Evolutionary conservation across 2,888 invertebrate genomes (phyloP).

Genomic region (Oegoconia quadripuncta): DNA sequence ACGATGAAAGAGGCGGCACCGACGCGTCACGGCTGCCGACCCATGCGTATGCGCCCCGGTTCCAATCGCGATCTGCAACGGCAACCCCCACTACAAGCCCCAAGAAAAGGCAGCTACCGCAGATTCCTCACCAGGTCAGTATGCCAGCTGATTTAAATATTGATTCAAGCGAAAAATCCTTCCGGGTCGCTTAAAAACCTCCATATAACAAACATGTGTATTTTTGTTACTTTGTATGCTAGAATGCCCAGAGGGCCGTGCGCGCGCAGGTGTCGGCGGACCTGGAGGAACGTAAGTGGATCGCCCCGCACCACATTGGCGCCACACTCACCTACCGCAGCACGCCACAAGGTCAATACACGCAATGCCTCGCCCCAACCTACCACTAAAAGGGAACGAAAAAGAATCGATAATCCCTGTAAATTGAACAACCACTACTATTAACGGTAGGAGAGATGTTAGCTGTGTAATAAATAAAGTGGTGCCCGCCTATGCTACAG

Average conservation of each 20-base stretch:
- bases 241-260: constrained; percentile 81
- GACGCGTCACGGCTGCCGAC: constrained; percentile 67
- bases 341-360: constrained; percentile 85
- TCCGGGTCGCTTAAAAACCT: background rate
- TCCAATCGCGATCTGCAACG: constrained; percentile 92
- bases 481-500: no score
- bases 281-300: constrained; percentile 88
- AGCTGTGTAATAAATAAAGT: no score
- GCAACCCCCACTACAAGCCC: constrained; percentile 97
- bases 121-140: constrained; percentile 85
- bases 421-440: no score
- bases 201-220: background rate
- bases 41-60: constrained; percentile 82
- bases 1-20: constrained; percentile 45
- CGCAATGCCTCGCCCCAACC: constrained; percentile 44
- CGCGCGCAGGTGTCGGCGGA: constrained; percentile 84
- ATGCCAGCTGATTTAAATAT: background rate
- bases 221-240: constrained; percentile 20
- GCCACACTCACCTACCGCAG: constrained; percentile 89
- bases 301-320: constrained; percentile 86
- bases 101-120: constrained; percentile 97
- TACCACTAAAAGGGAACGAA: constrained; percentile 21
- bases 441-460: no score
- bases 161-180: background rate
- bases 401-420: no score